Conservation (phyloP, 1,140 invertebrate species). For the Pseudobourletiella spinata region DNA sequence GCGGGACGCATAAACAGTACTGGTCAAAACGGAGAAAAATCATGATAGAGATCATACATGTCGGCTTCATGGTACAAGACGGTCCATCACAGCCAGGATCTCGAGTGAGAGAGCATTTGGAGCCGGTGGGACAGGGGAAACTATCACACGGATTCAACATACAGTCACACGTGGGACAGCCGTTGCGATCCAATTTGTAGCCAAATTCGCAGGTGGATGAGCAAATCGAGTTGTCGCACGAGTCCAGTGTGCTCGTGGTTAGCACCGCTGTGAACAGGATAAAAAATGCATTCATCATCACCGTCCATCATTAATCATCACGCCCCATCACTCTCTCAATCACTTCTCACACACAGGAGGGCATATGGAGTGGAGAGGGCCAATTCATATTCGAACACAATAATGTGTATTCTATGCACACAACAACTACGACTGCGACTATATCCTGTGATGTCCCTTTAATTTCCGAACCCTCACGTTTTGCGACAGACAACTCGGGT, state of each 20-base stretch:
- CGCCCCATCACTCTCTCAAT: too few relatives aligned
- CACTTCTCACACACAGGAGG: too few relatives aligned
- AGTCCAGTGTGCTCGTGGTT: background rate
- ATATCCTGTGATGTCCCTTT: too few relatives aligned
- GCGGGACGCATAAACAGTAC: too few relatives aligned
- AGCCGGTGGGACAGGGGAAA: conserved; percentile 58
- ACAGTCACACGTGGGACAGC: conserved; percentile 74
- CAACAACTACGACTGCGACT: too few relatives aligned
- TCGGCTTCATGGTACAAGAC: conserved; percentile 16
- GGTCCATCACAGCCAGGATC: conserved; percentile 8
- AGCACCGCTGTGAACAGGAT: conserved; percentile 2
- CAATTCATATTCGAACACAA: too few relatives aligned
- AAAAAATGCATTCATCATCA: too few relatives aligned
- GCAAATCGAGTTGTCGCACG: conserved; percentile 49
- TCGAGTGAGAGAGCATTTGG: conserved; percentile 52
- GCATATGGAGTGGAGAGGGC: too few relatives aligned
- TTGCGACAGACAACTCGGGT: too few relatives aligned
- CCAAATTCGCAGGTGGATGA: conserved; percentile 75
- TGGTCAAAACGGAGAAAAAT: too few relatives aligned
- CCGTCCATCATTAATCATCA: background rate
- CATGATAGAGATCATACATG: conserved; percentile 4
- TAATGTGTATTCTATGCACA: too few relatives aligned
- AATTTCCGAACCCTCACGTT: too few relatives aligned
- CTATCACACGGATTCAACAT: conserved; percentile 66
- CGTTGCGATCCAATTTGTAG: conserved; percentile 63